phyloP scores from a whole-genome alignment of 2,797 vertebrate genomes.

The Nyctibius grandis region DNA sequence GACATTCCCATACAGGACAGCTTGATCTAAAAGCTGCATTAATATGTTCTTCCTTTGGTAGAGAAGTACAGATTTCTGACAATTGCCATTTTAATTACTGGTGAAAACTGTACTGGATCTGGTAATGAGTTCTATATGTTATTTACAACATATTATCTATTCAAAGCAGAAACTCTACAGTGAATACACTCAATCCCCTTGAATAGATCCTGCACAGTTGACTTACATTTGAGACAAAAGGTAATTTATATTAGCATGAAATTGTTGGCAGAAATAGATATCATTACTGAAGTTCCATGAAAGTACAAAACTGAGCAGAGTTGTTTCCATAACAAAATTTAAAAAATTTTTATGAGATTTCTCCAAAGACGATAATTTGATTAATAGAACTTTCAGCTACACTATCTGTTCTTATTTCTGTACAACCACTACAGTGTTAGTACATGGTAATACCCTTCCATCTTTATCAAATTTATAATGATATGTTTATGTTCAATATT shows the following conservation, averaged over 20 bases:
- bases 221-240: neutral
- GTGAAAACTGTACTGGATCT: neutral
- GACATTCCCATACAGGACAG: neutral
- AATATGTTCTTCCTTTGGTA: neutral
- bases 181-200: neutral
- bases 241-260: neutral
- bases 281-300: neutral
- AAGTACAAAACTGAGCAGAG: neutral
- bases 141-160: neutral
- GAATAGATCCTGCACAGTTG: neutral
- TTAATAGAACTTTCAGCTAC: neutral
- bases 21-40: neutral
- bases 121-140: neutral
- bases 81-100: neutral
- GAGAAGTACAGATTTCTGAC: neutral
- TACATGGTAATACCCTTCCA: neutral
- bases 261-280: neutral
- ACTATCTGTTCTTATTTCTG: neutral
- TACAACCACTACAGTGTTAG: neutral
- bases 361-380: neutral
- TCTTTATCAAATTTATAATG: neutral
- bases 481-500: neutral
- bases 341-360: neutral
- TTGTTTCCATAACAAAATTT: neutral
- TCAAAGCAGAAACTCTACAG: neutral